Conservation (phyloP, 2,888 invertebrate genomes). For the Calliscelio sp. region DNA sequence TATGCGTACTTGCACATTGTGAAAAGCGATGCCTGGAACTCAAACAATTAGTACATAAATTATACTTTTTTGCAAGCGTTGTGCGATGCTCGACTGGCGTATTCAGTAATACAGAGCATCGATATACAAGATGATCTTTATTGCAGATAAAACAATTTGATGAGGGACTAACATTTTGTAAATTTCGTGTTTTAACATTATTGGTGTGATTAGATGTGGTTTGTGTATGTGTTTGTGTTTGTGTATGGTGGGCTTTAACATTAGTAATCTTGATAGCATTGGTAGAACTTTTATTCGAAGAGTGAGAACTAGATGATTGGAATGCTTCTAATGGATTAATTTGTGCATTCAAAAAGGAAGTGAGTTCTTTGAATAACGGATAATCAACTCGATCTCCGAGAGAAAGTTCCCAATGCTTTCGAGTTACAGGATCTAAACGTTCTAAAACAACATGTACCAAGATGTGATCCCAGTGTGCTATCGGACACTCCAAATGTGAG, state of each 20-base stretch:
- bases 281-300: background rate
- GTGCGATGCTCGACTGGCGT: no score
- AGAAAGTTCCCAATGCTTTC: background rate
- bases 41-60: no score
- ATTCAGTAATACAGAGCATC: no score
- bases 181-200: no score
- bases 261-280: no score
- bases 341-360: background rate
- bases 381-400: background rate
- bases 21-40: background rate
- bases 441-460: background rate
- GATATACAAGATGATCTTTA: background rate
- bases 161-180: no score
- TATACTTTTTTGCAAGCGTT: no score
- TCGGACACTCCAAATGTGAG: background rate
- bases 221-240: no score
- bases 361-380: background rate
- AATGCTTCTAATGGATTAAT: background rate
- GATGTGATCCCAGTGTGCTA: constrained; percentile 20
- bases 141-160: background rate
- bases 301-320: background rate
- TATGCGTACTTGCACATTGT: background rate
- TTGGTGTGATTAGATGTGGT: no score
- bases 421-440: background rate
- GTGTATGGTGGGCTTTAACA: no score